Evolutionary conservation across 1,140 invertebrate genomes (phyloP), one percentile per base, ranked within the genome.

Genomic region (Maconellicoccus hirsutus): DNA sequence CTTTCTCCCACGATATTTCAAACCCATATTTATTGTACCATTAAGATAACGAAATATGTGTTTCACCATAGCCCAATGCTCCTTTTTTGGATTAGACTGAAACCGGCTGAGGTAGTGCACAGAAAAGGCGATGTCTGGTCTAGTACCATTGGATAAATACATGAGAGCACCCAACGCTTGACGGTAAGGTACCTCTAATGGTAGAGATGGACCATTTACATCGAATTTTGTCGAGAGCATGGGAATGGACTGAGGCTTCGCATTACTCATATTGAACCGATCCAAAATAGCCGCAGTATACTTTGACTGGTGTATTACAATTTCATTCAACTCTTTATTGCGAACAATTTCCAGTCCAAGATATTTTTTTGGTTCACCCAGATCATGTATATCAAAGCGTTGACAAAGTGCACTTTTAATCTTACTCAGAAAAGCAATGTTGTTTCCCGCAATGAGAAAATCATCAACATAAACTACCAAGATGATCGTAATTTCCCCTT

Each of bases 121-220:
- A 4, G 78, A 74, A 76, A 38, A 75, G 79, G 8, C 75, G 19
- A 82, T 78, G 72, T 82, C 78, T 16, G 80, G 80, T 72, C 79
- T 73, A 1, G 79, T 80, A 38, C 71, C 74, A 1, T 74, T 23
- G 0, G 78, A 59, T 2, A 78, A 7, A 70, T 79, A 82, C 59
- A 80, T 74, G 6, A 82, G 71, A 0, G 75, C 33, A 22, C 80
- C 78, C 4, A 81, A 74, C 0, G 77, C 69, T 70, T 79, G 76
- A 19, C 76, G 66, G 71, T 77, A 81, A 4, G 75, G 76, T 33
- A 72, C 42, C 38, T 70, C 42, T 14, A 73, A 70, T 33, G 70
- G 75, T 38, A 38, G 14, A 7, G 6, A 7, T 38, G 33, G 33
- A 38, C 33, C 14, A 38, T 38, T 38, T 38, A 7, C 33, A 38